These are phyloP conservation scores for Glareola pratincola DNA, from an alignment of 2,113 vertebrate genomes.

Conservation along the genomic window DNA sequence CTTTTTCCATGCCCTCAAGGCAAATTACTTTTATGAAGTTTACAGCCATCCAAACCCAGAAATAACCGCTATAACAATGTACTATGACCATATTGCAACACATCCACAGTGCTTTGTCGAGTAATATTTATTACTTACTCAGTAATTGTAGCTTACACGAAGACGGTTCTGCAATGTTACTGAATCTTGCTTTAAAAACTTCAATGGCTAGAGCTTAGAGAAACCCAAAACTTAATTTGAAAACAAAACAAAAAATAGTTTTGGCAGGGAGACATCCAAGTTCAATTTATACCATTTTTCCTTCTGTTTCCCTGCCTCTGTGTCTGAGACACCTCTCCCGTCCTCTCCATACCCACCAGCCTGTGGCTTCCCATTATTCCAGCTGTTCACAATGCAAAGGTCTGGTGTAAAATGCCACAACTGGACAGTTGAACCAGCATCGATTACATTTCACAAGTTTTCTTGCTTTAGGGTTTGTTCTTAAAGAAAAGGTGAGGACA, in stretches of 20 bases:
- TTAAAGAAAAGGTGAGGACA: background rate
- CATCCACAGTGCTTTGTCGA: background rate
- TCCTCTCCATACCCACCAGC: background rate
- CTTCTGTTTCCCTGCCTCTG: accelerated
- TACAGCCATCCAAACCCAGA: background rate
- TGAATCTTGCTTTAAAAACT: background rate
- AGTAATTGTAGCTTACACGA: background rate
- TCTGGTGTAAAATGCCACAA: background rate
- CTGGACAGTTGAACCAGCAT: accelerated
- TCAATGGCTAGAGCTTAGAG: background rate
- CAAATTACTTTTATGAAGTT: background rate
- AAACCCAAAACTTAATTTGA: background rate
- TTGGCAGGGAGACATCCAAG: background rate
- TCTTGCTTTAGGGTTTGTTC: background rate
- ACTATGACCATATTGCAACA: background rate
- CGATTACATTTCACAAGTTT: background rate
- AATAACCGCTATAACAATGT: background rate
- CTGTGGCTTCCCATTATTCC: background rate
- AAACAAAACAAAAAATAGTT: background rate
- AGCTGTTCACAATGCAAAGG: background rate
- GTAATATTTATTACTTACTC: background rate
- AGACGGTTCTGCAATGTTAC: background rate
- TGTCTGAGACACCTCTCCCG: background rate
- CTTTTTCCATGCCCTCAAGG: background rate
- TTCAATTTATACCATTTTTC: background rate